Evolutionary conservation across 2,797 vertebrate species (phyloP), one percentile per base, ranked within the genome.

Genomic region (Sebastes paucispinis): DNA sequence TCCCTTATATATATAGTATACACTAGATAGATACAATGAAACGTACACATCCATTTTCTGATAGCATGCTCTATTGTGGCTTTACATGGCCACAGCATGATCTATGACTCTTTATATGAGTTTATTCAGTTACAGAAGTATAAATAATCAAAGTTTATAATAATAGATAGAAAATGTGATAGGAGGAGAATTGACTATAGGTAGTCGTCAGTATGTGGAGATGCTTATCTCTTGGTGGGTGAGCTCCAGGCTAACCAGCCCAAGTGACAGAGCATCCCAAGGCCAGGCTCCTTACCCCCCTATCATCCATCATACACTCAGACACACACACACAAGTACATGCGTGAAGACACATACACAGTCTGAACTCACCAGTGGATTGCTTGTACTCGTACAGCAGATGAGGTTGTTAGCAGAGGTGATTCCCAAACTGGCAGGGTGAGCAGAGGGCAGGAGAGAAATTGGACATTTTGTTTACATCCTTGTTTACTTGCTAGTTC

Each of bases 271-370:
- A 75, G 34, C 31, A 50, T 86, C 73, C 69, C 55, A 36, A 69
- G 67, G 63, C 58, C 66, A 34, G 36, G 11, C 71, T 80, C 32
- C 50, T 76, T 73, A 83, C 54, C 73, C 63, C 32, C 36, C 12
- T 16, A 73, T 81, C 85, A 92, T 92, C 88, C 83, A 92, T 93
- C 91, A 90, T 70, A 81, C 79, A 82, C 77, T 70, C 58, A 76
- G 65, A 75, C 69, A 82, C 59, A 82, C 80, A 73, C 80, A 73
- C 54, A 70, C 58, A 52, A 54, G 43, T 22, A 60, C 73, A 77
- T 64, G 25, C 31, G 77, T 73, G 68, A 25, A 67, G 18, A 78
- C 55, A 47, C 76, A 79, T 62, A 81, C 67, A 58, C 52, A 39
- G 57, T 27, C 36, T 75, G 58, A 79, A 62, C 69, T 34, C 80